Percentiles rank a stretch among this genome's conserved stretches.
Evolutionary conservation across 2,113 vertebrate species (phyloP).

Genomic region (Speoplatyrhinus poulsoni): DNA sequence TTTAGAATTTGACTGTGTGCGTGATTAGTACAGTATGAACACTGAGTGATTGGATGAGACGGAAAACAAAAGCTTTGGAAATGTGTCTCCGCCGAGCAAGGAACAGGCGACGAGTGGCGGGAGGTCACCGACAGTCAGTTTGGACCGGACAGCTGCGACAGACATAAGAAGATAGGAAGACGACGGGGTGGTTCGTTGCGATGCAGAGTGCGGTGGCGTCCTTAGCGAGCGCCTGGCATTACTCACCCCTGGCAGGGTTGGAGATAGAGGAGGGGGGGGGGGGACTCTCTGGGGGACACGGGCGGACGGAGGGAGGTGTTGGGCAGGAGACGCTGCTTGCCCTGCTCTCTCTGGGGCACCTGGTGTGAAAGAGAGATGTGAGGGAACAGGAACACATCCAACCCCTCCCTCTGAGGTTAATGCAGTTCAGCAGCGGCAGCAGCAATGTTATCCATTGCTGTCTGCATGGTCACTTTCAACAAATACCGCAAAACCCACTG

Average conservation of each 20-base stretch:
- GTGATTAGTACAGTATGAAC: neutral
- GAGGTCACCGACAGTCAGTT: conserved; percentile 7
- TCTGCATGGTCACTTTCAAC: conserved; percentile 46
- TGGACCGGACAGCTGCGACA: neutral
- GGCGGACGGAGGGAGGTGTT: neutral
- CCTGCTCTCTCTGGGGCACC: conserved; percentile 19
- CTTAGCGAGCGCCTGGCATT: conserved; percentile 18
- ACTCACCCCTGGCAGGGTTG: conserved; percentile 44
- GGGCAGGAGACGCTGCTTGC: conserved; percentile 13
- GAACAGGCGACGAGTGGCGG: conserved; percentile 10
- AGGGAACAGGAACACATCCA: conserved; percentile 29
- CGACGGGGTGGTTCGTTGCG: conserved; percentile 13
- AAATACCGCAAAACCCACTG: conserved; percentile 40
- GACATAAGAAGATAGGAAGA: too few relatives aligned
- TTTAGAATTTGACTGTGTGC: neutral
- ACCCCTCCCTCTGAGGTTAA: conserved; percentile 43
- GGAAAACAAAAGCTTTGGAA: neutral
- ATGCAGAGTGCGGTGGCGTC: conserved; percentile 20
- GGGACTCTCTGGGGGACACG: neutral
- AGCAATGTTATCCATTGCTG: conserved; percentile 40
- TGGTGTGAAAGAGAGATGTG: conserved; percentile 47
- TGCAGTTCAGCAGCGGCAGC: conserved; percentile 40
- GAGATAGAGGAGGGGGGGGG: conserved; percentile 37
- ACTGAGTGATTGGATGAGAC: neutral
- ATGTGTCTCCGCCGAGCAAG: conserved; percentile 4